These are phyloP conservation scores for Choloepus didactylus DNA, from an alignment of 2,797 vertebrate species.

Conservation along the genomic window DNA sequence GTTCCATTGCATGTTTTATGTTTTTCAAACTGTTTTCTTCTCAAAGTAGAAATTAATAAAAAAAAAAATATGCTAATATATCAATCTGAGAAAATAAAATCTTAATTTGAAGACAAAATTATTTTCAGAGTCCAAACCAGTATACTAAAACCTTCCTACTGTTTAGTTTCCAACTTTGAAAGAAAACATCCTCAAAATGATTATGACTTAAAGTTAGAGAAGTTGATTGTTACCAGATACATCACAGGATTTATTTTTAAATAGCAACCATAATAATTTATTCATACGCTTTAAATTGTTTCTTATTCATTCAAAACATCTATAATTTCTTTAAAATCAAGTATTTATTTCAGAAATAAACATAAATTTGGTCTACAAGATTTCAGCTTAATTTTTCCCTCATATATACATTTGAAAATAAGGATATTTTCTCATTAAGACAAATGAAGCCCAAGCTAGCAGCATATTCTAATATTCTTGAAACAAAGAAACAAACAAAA, in stretches of 20 bases:
- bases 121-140: conserved; percentile 30
- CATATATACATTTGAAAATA: neutral
- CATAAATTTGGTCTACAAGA: neutral
- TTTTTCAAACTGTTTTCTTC: conserved; percentile 8
- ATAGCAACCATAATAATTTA: conserved; percentile 10
- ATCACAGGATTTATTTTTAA: conserved; percentile 20
- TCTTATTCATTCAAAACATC: conserved; percentile 53
- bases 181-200: conserved; percentile 44
- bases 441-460: conserved; percentile 30
- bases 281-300: neutral
- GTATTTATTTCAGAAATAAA: neutral
- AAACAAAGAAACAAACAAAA: conserved; percentile 33
- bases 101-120: conserved; percentile 43
- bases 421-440: conserved; percentile 3
- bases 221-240: neutral
- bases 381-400: conserved; percentile 3
- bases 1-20: neutral
- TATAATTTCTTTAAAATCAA: conserved; percentile 1
- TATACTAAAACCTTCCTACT: neutral
- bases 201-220: conserved; percentile 9
- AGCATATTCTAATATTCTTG: neutral
- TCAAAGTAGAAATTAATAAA: conserved; percentile 31
- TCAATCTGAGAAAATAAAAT: conserved; percentile 37
- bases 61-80: neutral
- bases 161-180: conserved; percentile 49